phyloP scores from a whole-genome alignment of 2,113 vertebrate genomes.

The Pan troglodytes region DNA sequence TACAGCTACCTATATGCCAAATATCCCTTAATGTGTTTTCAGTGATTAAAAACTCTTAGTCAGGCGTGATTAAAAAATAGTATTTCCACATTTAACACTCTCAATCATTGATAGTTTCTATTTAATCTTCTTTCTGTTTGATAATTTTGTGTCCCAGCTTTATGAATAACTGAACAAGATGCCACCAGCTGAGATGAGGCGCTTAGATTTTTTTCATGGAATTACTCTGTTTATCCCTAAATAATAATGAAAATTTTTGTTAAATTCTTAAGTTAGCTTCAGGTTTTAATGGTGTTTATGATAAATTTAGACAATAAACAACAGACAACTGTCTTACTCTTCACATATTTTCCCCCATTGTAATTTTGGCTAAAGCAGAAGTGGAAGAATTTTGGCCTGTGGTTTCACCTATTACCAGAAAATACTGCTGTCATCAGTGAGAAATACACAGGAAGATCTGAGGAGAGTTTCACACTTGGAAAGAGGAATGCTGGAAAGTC shows the following conservation, averaged over 20 bases:
- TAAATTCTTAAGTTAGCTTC: neutral
- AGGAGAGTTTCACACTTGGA: neutral
- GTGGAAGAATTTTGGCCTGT: neutral
- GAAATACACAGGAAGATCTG: neutral
- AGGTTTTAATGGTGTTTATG: neutral
- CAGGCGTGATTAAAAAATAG: neutral
- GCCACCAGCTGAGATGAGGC: neutral
- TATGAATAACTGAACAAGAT: neutral
- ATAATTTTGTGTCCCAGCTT: neutral
- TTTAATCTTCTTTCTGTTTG: neutral
- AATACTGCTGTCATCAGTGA: neutral
- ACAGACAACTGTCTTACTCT: neutral
- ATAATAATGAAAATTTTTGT: neutral
- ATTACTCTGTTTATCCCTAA: neutral
- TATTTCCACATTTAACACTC: neutral
- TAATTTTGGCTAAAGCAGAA: neutral
- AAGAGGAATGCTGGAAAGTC: neutral
- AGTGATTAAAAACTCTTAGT: neutral
- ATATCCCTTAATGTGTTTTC: neutral
- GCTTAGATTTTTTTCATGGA: neutral
- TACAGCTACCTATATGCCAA: neutral
- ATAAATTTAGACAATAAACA: neutral
- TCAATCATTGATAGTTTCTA: neutral
- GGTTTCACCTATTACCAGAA: neutral
- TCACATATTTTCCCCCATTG: neutral